Evolutionary conservation across 2,888 invertebrate genomes (phyloP).

Genomic region (Coelinius sp.): DNA sequence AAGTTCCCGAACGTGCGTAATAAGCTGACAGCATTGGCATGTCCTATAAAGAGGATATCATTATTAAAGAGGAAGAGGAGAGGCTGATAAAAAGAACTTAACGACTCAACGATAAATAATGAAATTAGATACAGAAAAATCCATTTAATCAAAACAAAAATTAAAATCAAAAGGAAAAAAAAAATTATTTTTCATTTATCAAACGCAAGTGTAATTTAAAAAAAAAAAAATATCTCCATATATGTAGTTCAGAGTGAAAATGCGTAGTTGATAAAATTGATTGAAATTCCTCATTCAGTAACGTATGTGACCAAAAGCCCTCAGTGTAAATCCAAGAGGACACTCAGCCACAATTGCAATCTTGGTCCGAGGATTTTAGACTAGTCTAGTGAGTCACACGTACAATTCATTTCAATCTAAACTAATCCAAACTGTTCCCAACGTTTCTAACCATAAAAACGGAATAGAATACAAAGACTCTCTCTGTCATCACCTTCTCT

Average conservation of each 20-base stretch:
- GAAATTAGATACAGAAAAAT: too few relatives aligned
- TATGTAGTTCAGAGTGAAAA: not conserved
- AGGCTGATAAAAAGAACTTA: too few relatives aligned
- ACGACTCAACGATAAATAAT: too few relatives aligned
- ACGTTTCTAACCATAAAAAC: slow-evolving; percentile 2
- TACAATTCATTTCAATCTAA: slow-evolving; percentile 16
- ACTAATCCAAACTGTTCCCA: slow-evolving; percentile 22
- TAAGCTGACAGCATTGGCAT: too few relatives aligned
- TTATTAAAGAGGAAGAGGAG: too few relatives aligned
- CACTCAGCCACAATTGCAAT: not conserved
- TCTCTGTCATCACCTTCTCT: not conserved
- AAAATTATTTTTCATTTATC: too few relatives aligned
- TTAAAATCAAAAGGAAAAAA: too few relatives aligned
- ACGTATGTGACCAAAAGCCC: not conserved
- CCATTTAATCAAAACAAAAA: too few relatives aligned
- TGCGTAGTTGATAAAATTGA: slow-evolving; percentile 5
- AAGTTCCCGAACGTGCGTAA: too few relatives aligned
- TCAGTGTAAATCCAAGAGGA: not conserved
- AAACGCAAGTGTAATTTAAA: too few relatives aligned
- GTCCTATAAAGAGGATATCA: too few relatives aligned
- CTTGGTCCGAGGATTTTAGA: not conserved
- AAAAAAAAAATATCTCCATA: too few relatives aligned
- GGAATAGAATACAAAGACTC: not conserved
- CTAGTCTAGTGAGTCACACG: not conserved
- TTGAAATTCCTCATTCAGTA: slow-evolving; percentile 31